Conservation (phyloP, 2,797 vertebrate species). For the Micropoecilia bifurca region DNA sequence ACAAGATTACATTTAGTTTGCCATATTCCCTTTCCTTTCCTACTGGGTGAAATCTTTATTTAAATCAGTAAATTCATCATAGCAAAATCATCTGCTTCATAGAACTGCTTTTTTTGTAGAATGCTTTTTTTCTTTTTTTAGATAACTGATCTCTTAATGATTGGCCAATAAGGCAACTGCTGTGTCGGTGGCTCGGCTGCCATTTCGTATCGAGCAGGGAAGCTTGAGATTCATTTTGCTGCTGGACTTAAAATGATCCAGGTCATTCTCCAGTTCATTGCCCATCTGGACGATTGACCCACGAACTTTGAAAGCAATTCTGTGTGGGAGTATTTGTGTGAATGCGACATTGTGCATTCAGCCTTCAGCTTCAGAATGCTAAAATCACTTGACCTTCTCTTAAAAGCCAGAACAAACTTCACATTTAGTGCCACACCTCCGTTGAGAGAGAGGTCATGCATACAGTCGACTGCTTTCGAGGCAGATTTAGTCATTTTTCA, state of each 20-base stretch:
- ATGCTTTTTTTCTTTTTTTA: conserved; percentile 29
- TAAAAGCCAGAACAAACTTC: conserved; percentile 11
- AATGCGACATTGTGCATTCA: conserved; percentile 8
- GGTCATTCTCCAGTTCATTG: conserved; percentile 18
- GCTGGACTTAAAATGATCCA: conserved; percentile 38
- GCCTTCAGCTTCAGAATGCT: conserved; percentile 11
- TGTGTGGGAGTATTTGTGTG: not conserved
- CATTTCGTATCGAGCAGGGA: conserved; percentile 21
- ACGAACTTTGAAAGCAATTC: conserved; percentile 3
- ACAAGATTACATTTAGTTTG: not conserved
- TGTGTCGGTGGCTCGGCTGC: conserved; percentile 6
- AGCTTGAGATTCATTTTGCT: conserved; percentile 28
- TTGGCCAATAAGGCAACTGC: conserved; percentile 2
- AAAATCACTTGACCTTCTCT: conserved; percentile 2
- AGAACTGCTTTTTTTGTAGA: conserved; percentile 12
- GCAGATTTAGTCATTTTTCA: conserved; percentile 8
- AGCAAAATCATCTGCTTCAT: conserved; percentile 22
- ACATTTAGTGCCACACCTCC: not conserved
- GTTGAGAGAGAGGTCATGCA: not conserved
- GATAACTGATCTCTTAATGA: conserved; percentile 28
- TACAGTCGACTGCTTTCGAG: not conserved
- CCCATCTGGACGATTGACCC: conserved; percentile 48
- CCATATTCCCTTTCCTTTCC: not conserved
- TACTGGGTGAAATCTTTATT: not conserved
- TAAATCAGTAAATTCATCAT: not conserved